These are phyloP conservation scores for Panagrolaimus sp. DNA, from an alignment of 1,140 invertebrate genomes.

Conservation along the genomic window DNA sequence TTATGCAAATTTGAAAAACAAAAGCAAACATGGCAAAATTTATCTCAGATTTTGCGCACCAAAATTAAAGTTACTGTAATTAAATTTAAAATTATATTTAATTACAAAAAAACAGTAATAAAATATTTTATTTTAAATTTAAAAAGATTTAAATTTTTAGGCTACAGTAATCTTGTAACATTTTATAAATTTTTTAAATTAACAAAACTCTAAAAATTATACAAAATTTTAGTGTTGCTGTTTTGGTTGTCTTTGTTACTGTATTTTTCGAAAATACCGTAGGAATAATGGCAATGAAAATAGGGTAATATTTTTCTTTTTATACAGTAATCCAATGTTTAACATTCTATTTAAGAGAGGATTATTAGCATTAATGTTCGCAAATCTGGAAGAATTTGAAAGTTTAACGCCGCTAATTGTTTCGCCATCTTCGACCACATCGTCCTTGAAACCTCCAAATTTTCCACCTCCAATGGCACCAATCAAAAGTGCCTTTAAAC, in stretches of 20 bases:
- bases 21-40: too few species aligned
- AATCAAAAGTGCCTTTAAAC: not conserved
- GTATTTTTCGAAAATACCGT: not conserved
- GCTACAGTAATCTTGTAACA: too few species aligned
- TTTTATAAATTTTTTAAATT: too few species aligned
- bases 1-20: too few species aligned
- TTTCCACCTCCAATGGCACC: not conserved
- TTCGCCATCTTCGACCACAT: not conserved
- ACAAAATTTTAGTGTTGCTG: not conserved
- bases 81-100: too few species aligned
- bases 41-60: too few species aligned
- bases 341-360: not conserved
- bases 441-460: not conserved
- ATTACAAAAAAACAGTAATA: too few species aligned
- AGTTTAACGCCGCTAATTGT: slow-evolving; percentile 15
- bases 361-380: slow-evolving; percentile 9
- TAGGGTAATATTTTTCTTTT: not conserved
- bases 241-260: not conserved
- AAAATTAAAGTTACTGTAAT: too few species aligned
- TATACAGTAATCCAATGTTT: not conserved
- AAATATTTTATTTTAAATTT: too few species aligned
- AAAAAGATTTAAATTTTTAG: too few species aligned
- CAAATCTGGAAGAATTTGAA: slow-evolving; percentile 19
- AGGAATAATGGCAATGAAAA: slow-evolving; percentile 9
- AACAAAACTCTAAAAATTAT: not conserved